phyloP scores from a whole-genome alignment of 2,888 invertebrate species.

The Callyntrura guangdongensis region DNA sequence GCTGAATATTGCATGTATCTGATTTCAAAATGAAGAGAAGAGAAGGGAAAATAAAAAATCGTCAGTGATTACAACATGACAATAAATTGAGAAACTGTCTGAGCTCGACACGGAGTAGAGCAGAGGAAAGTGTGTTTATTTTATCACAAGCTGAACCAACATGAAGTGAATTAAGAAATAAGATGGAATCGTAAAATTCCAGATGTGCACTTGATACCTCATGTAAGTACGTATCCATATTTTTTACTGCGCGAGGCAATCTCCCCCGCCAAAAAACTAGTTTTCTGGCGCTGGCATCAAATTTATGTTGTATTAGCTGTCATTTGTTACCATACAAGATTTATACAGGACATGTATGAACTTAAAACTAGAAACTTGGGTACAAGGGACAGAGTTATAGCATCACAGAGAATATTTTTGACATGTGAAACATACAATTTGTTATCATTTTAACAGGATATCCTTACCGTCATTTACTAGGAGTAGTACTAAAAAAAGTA shows the following conservation, averaged over 20 bases:
- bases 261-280: neutral
- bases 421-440: conserved; percentile 57
- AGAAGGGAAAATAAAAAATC: conserved; percentile 55
- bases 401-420: conserved; percentile 17
- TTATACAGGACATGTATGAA: conserved; percentile 19
- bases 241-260: conserved; percentile 48
- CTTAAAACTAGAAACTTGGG: neutral
- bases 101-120: conserved; percentile 41
- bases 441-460: conserved; percentile 51
- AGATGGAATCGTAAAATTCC: conserved; percentile 68
- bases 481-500: neutral
- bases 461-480: conserved; percentile 5
- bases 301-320: conserved; percentile 66
- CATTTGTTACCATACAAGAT: conserved; percentile 49
- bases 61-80: conserved; percentile 63
- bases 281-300: conserved; percentile 62
- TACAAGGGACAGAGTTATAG: neutral
- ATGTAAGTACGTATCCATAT: neutral
- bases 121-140: conserved; percentile 29
- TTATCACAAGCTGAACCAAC: neutral
- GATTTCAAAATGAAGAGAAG: conserved; percentile 10
- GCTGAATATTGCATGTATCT: too few relatives aligned
- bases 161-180: conserved; percentile 70
- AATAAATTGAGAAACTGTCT: conserved; percentile 73
- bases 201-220: conserved; percentile 49